Percentiles rank a stretch among this genome's conserved stretches.
Conservation (phyloP, 2,113 vertebrate genomes). For the Nesoenas mayeri region DNA sequence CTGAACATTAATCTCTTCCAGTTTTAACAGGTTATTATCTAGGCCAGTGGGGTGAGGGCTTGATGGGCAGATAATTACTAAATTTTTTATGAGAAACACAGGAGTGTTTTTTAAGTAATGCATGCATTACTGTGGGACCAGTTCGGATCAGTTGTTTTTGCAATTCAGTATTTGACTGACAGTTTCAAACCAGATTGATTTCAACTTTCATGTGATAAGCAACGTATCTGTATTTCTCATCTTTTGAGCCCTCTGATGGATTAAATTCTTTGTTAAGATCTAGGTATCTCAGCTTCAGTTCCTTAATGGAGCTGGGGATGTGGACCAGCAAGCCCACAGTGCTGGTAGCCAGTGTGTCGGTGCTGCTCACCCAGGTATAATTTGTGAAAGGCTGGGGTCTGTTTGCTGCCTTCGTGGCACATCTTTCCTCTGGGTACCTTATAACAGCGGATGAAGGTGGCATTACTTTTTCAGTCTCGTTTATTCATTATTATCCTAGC, state of each 20-base stretch:
- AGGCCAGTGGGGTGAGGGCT: rapidly evolving
- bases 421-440: not conserved
- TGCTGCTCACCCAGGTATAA: not conserved
- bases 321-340: not conserved
- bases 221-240: not conserved
- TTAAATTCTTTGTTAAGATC: not conserved
- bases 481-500: not conserved
- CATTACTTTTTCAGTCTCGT: not conserved
- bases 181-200: not conserved
- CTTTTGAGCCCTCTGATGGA: not conserved
- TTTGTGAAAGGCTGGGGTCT: not conserved
- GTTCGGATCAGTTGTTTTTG: not conserved
- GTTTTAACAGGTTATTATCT: not conserved
- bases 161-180: not conserved
- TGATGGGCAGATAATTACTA: not conserved
- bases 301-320: rapidly evolving
- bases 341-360: rapidly evolving
- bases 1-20: not conserved
- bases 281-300: rapidly evolving
- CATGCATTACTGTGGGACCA: not conserved
- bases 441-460: not conserved
- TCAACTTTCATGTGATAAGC: not conserved
- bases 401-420: not conserved
- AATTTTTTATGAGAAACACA: not conserved
- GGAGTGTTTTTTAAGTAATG: not conserved